phyloP scores from a whole-genome alignment of 2,113 vertebrate species.

The Porphyrio hochstetteri region DNA sequence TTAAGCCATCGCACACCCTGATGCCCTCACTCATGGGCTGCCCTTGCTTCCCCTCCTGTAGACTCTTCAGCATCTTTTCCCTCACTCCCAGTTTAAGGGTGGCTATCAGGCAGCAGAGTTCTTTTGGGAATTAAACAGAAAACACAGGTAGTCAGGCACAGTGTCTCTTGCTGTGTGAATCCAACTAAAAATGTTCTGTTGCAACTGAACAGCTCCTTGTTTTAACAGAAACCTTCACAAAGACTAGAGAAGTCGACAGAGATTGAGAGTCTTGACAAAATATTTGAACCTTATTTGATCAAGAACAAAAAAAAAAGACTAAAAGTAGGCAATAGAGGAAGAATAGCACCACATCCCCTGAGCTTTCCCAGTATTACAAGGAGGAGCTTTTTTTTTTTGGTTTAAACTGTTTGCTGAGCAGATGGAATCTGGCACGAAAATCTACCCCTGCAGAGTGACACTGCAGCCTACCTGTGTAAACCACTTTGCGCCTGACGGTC shows the following conservation, averaged over 20 bases:
- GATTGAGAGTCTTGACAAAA: neutral
- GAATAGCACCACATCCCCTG: neutral
- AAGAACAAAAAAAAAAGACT: neutral
- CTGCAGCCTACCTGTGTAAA: slow-evolving; percentile 84
- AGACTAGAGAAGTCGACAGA: neutral
- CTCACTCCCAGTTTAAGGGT: neutral
- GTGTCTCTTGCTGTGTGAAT: neutral
- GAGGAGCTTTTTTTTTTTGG: neutral
- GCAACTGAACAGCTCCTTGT: fast-evolving
- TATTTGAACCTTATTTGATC: neutral
- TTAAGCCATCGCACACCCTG: neutral
- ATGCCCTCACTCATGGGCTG: fast-evolving
- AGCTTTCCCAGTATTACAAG: neutral
- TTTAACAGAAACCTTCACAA: neutral
- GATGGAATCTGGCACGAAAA: slow-evolving; percentile 24
- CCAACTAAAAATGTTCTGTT: neutral
- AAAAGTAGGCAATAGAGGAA: neutral
- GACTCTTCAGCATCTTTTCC: neutral
- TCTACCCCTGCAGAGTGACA: neutral
- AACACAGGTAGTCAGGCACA: neutral
- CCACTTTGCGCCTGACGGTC: slow-evolving; percentile 93
- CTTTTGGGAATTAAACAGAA: neutral
- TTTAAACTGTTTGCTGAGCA: neutral
- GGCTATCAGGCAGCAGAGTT: neutral
- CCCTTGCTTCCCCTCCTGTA: neutral